Evolutionary conservation across 2,113 vertebrate species (phyloP).

Genomic region (Edolisoma coerulescens): DNA sequence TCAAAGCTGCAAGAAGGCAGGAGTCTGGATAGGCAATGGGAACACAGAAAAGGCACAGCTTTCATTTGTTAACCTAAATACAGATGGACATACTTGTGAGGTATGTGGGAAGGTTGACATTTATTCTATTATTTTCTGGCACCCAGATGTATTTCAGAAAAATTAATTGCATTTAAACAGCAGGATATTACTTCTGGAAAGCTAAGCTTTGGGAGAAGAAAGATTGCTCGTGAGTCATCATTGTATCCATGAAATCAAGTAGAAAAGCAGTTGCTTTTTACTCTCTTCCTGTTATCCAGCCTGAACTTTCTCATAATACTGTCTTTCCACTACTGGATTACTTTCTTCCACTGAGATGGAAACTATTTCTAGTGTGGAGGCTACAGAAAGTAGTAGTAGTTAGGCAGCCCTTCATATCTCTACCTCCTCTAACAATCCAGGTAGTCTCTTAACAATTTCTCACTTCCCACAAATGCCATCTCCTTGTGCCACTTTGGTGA

Average conservation of each 20-base stretch:
- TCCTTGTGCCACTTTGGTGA: not conserved
- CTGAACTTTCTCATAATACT: not conserved
- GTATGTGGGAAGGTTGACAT: conserved; percentile 66
- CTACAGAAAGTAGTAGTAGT: not conserved
- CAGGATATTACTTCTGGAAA: not conserved
- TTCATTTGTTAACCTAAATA: conserved; percentile 79
- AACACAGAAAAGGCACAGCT: conserved; percentile 78
- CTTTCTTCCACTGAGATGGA: not conserved
- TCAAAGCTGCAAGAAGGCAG: conserved; percentile 55
- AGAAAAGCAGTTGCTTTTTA: not conserved
- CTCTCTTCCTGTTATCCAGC: not conserved
- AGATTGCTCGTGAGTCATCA: not conserved
- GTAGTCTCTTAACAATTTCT: not conserved
- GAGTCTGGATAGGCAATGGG: conserved; percentile 86
- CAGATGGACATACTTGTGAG: conserved; percentile 72
- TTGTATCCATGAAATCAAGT: not conserved
- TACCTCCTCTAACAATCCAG: not conserved
- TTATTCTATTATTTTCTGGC: not conserved
- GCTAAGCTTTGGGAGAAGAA: not conserved
- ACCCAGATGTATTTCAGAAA: not conserved
- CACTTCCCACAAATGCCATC: not conserved
- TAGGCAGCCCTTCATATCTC: not conserved
- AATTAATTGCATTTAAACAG: not conserved
- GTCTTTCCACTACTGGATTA: not conserved
- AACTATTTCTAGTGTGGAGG: not conserved